Evolutionary conservation across 92 coral and sea anemone genomes (phyloP), one percentile per base, ranked within the genome.

Genomic region (Phenganax subtilis): DNA sequence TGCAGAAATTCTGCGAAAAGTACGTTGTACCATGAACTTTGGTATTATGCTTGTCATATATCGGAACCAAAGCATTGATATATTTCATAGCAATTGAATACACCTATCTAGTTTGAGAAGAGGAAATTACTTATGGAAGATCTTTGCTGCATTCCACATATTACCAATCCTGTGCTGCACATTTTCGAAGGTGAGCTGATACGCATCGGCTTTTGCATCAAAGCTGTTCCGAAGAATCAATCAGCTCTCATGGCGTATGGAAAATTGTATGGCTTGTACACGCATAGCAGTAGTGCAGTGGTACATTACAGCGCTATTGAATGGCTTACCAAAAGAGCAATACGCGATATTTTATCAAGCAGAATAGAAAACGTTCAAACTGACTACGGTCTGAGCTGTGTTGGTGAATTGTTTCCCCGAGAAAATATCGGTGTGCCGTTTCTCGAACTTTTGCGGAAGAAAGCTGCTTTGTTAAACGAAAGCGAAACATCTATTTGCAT

Each of bases 161-260:
- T 75, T 7, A 3, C 55, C 10, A 75, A 65, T 20, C 80, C 80
- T 55, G 20, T 75, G 51, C 6, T 75, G 67, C 57, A 75, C n/a
- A 6, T 75, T 0, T 75, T 75, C 52, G 64, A 75, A 30, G 80
- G 80, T 5, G 80, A 75, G 52, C 57, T 75, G 17, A 30, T 75
- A 57, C 80, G 80, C 27, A 75, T 75, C 31, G 52, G 80, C 62
- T 0, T 2, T 12, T 55, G 10, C 31, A 75, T 75, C 0, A 27
- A 55, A 37, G 66, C 55, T 27, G 15, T 30, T 37, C 8, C 25
- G 28, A 51, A n/a, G 53, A 9, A 68, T 29, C 53, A 14, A 12
- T 8, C 10, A 20, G 12, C 9, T 59, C 25, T 75, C 12, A 29
- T 27, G 10, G 65, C 11, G 5, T 75, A 27, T 57, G 80, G 80